Conservation (phyloP, 2,888 invertebrate genomes). For the Drosophila sordidapex region DNA sequence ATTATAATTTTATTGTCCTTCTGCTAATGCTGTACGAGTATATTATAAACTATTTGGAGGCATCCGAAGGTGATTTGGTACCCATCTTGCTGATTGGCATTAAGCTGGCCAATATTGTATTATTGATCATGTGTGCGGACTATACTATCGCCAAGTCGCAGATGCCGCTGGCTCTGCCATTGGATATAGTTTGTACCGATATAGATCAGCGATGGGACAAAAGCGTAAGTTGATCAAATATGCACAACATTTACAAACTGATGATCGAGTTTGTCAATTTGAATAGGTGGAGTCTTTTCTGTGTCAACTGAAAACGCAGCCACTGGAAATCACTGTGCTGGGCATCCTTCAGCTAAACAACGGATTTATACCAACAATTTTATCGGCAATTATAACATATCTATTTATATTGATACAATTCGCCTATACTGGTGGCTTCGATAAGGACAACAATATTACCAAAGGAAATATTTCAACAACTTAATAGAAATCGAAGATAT, state of each 20-base stretch:
- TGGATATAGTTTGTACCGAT: slow-evolving; percentile 76
- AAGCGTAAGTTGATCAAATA: slow-evolving; percentile 66
- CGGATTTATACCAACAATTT: slow-evolving; percentile 70
- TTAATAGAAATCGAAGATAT: background rate
- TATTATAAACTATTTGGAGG: slow-evolving; percentile 59
- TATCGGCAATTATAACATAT: slow-evolving; percentile 79
- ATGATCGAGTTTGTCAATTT: background rate
- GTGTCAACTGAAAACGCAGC: slow-evolving; percentile 67
- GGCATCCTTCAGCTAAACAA: slow-evolving; percentile 77
- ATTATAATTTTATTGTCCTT: slow-evolving; percentile 73
- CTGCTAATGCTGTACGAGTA: slow-evolving; percentile 72
- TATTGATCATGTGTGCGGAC: slow-evolving; percentile 74
- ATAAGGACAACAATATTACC: slow-evolving; percentile 33
- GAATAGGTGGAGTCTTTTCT: slow-evolving; percentile 64
- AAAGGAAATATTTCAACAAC: background rate
- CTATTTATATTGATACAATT: slow-evolving; percentile 79
- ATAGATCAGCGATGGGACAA: slow-evolving; percentile 79
- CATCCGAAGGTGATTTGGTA: slow-evolving; percentile 37
- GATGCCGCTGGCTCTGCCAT: slow-evolving; percentile 62
- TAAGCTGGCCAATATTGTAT: slow-evolving; percentile 65
- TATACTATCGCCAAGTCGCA: slow-evolving; percentile 63
- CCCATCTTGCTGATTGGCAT: slow-evolving; percentile 54
- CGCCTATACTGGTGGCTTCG: slow-evolving; percentile 67
- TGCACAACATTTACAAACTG: background rate
- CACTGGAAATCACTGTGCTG: slow-evolving; percentile 71